These are phyloP conservation scores for Drosophila nr. perissopoda DNA, from an alignment of 2,888 invertebrate genomes.

Conservation along the genomic window DNA sequence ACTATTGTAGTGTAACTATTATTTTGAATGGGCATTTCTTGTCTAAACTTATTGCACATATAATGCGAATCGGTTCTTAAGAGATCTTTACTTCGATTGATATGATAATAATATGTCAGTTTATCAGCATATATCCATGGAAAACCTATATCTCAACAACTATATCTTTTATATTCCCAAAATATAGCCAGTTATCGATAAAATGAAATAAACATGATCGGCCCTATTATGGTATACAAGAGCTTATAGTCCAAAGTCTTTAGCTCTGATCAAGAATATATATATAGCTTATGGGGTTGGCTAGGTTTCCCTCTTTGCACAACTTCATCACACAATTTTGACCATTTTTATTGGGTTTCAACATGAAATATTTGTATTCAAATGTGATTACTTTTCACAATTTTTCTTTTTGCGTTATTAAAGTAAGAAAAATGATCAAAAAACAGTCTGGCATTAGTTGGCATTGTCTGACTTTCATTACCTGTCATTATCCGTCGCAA, in stretches of 20 bases:
- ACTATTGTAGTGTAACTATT: too few species aligned
- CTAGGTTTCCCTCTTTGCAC: neutral
- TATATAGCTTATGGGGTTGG: neutral
- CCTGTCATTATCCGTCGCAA: neutral
- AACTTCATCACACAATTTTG: neutral
- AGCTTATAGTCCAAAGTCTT: neutral
- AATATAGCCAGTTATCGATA: neutral
- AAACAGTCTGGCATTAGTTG: neutral
- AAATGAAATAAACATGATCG: neutral
- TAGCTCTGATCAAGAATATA: neutral
- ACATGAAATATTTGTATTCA: too few species aligned
- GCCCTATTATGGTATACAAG: neutral
- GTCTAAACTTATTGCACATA: neutral
- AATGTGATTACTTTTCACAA: neutral
- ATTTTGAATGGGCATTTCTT: neutral
- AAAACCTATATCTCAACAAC: neutral
- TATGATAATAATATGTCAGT: neutral
- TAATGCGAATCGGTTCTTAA: neutral
- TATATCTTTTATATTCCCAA: neutral
- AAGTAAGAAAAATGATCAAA: neutral
- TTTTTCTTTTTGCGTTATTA: neutral
- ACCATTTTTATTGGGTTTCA: neutral
- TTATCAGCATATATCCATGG: neutral
- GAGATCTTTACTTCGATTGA: neutral
- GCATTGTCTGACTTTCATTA: neutral